Evolutionary conservation across 2,113 vertebrate species (phyloP).

Genomic region (Redunca redunca): DNA sequence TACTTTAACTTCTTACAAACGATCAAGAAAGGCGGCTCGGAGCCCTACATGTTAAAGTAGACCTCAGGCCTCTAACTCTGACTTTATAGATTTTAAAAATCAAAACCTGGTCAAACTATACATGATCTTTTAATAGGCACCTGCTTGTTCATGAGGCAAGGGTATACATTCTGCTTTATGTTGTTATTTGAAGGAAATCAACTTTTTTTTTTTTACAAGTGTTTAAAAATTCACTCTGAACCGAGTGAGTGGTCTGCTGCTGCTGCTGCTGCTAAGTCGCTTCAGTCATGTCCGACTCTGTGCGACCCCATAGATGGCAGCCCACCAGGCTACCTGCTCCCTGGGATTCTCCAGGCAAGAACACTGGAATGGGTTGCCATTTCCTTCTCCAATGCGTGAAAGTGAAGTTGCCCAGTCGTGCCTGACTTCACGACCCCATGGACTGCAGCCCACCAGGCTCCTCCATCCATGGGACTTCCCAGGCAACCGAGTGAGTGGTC

Average conservation of each 20-base stretch:
- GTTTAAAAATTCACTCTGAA: not conserved
- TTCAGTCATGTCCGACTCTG: too few species aligned
- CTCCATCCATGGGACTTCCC: too few species aligned
- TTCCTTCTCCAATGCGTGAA: too few species aligned
- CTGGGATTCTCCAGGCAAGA: too few species aligned
- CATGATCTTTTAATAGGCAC: not conserved
- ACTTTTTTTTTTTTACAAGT: slow-evolving; percentile 10
- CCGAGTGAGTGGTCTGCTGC: not conserved
- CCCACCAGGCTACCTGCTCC: too few species aligned
- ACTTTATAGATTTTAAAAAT: not conserved
- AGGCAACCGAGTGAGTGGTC: not conserved
- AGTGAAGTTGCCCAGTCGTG: too few species aligned
- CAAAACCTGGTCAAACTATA: not conserved
- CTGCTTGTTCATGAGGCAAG: not conserved
- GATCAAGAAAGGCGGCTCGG: not conserved
- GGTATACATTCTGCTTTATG: not conserved
- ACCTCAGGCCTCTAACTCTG: not conserved
- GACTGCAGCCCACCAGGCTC: too few species aligned
- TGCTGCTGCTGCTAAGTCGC: too few species aligned
- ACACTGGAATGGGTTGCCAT: too few species aligned
- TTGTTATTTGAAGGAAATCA: slow-evolving; percentile 14
- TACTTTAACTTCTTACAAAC: not conserved
- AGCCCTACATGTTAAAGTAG: not conserved
- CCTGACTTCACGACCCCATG: too few species aligned
- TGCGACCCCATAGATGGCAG: too few species aligned